Conservation (phyloP, 2,797 vertebrate genomes). For the Rhynchotus rufescens region DNA sequence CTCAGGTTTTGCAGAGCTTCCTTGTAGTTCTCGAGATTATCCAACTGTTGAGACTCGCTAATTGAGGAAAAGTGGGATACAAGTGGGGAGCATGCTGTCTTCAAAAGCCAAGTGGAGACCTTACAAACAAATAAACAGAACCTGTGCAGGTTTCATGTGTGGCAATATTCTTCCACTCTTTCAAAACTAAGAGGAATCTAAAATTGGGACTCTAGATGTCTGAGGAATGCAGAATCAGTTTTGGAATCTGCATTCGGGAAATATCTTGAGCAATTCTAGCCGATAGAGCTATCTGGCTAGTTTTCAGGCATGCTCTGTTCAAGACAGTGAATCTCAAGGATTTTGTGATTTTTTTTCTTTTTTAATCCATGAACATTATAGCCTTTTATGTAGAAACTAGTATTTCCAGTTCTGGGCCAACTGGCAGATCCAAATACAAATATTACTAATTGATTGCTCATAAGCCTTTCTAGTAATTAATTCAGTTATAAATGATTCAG, state of each 20-base stretch:
- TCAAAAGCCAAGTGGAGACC: background rate
- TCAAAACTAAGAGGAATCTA: background rate
- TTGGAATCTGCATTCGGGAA: background rate
- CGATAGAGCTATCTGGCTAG: conserved; percentile 24
- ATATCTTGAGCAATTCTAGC: background rate
- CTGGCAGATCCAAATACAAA: conserved; percentile 63
- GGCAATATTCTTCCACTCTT: background rate
- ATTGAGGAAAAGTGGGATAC: background rate
- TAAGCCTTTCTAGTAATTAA: conserved; percentile 59
- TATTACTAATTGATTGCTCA: conserved; percentile 60
- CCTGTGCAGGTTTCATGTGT: background rate
- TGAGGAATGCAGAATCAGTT: background rate
- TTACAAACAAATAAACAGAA: background rate
- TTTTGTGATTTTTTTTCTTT: conserved; percentile 24
- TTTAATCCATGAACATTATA: conserved; percentile 1
- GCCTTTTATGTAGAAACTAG: conserved; percentile 50
- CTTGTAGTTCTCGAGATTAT: background rate
- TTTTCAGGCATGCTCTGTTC: conserved; percentile 27
- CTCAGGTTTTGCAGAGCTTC: background rate
- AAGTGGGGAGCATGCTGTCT: background rate
- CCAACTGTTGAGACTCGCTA: background rate
- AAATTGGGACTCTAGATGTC: background rate
- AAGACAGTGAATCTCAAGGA: conserved; percentile 46
- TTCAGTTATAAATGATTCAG: conserved; percentile 67
- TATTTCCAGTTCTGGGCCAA: conserved; percentile 49